These are phyloP conservation scores for Paragorgia papillata DNA, from an alignment of 92 coral and sea anemone genomes.

Conservation along the genomic window DNA sequence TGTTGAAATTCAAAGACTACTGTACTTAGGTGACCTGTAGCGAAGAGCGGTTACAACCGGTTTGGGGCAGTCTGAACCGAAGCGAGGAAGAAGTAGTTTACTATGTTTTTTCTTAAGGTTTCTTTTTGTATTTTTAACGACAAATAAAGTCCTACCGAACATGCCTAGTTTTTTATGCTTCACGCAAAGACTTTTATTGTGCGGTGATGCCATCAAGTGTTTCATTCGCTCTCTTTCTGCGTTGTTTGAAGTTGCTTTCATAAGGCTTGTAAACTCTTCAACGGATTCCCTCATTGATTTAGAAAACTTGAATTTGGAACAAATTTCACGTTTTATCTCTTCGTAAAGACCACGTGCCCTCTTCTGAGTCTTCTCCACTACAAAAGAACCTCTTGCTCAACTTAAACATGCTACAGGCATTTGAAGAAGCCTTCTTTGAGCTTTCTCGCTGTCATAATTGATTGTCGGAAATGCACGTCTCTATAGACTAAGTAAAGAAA, in stretches of 20 bases:
- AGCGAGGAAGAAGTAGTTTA: no score
- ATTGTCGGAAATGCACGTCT: conserved; percentile 46
- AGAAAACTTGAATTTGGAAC: background rate
- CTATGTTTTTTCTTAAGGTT: no score
- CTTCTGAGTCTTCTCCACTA: conserved; percentile 53
- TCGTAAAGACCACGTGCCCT: conserved; percentile 24
- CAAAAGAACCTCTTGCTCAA: conserved; percentile 6
- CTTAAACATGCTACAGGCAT: conserved; percentile 57
- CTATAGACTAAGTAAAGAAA: conserved; percentile 60
- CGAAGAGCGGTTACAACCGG: no score
- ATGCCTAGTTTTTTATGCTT: no score
- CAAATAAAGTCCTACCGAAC: no score
- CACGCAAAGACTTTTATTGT: background rate
- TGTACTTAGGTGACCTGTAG: no score
- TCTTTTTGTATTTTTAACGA: no score
- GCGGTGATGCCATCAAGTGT: no score
- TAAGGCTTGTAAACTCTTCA: conserved; percentile 26
- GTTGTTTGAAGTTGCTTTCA: conserved; percentile 44
- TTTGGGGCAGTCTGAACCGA: no score
- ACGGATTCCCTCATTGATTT: conserved; percentile 6
- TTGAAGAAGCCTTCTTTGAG: conserved; percentile 53
- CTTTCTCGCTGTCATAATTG: no score
- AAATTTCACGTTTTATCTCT: conserved; percentile 20
- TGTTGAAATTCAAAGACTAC: background rate
- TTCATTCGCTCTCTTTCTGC: conserved; percentile 51